Conservation (phyloP, 1,140 invertebrate species). For the Cheumatopsyche charites region DNA sequence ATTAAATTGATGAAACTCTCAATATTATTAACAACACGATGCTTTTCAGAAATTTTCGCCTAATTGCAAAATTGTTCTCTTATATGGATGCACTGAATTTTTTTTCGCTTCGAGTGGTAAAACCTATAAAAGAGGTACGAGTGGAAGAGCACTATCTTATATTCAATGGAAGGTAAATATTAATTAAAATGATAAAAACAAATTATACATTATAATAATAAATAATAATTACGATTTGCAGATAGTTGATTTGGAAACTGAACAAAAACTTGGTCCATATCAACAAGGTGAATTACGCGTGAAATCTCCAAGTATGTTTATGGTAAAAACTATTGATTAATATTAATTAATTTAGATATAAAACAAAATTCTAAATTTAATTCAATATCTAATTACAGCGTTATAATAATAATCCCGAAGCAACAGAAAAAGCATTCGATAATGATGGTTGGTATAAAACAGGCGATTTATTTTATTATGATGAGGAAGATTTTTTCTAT, state of each 20-base stretch:
- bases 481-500: constrained; percentile 66
- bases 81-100: no score
- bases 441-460: constrained; percentile 75
- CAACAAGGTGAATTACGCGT: constrained; percentile 53
- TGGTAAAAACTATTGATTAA: no score
- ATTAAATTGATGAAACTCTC: no score
- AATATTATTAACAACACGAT: constrained; percentile 2
- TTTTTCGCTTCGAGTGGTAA: neutral
- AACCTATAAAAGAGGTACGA: neutral
- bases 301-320: constrained; percentile 38
- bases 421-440: constrained; percentile 68
- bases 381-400: constrained; percentile 53
- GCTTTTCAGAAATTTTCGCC: no score
- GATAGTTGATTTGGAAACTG: constrained; percentile 50
- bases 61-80: no score
- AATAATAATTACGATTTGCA: neutral
- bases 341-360: neutral
- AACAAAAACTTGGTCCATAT: constrained; percentile 51
- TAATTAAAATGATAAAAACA: neutral
- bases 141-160: neutral
- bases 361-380: neutral
- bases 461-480: constrained; percentile 75
- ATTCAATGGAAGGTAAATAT: constrained; percentile 26
- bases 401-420: constrained; percentile 66
- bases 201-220: neutral